These are phyloP conservation scores for Deilephila elpenor DNA, from an alignment of 2,888 invertebrate species.

Conservation along the genomic window DNA sequence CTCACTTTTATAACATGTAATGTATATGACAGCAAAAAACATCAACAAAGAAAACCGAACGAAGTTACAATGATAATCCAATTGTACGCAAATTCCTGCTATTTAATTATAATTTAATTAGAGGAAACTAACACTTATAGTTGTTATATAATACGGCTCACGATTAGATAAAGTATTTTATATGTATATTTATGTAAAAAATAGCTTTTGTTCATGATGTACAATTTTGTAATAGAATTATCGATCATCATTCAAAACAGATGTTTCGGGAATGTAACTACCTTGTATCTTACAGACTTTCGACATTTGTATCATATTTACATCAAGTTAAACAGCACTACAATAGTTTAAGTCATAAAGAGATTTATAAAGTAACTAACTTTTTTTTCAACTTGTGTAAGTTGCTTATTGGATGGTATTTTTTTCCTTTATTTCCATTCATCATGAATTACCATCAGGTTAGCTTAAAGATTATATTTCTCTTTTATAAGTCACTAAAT, in stretches of 20 bases:
- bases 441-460: too few species aligned
- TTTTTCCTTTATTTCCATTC: too few species aligned
- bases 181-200: not conserved
- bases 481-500: too few species aligned
- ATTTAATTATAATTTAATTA: constrained; percentile 60
- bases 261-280: not conserved
- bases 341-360: too few species aligned
- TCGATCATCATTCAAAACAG: not conserved
- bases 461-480: too few species aligned
- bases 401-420: too few species aligned
- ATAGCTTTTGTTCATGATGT: not conserved
- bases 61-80: constrained; percentile 74
- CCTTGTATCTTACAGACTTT: not conserved
- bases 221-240: not conserved
- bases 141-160: not conserved
- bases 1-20: too few species aligned
- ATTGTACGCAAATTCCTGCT: constrained; percentile 59
- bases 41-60: constrained; percentile 53
- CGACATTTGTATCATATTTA: too few species aligned
- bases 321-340: too few species aligned
- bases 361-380: too few species aligned
- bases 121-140: constrained; percentile 36
- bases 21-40: not conserved
- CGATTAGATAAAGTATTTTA: not conserved
- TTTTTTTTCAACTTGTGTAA: too few species aligned